Percentiles rank a stretch among this genome's conserved stretches.
phyloP scores from a whole-genome alignment of 2,797 vertebrate species.

The Eupleurogrammus muticus region DNA sequence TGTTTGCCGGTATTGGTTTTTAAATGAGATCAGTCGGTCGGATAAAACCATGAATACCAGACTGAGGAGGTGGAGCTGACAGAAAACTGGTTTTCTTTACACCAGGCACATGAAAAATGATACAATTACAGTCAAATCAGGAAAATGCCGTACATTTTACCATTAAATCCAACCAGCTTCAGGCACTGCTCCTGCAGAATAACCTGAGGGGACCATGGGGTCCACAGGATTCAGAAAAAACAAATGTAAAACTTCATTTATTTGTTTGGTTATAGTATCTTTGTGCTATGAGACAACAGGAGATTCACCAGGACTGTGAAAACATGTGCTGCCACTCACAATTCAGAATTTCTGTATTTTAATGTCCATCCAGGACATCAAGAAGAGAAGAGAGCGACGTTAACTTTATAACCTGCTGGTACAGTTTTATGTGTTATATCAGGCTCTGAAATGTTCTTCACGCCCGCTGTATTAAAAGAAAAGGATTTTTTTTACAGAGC shows the following conservation, averaged over 20 bases:
- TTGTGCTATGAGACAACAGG: neutral
- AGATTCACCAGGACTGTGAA: neutral
- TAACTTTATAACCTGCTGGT: constrained; percentile 10
- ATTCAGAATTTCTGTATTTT: neutral
- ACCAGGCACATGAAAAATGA: neutral
- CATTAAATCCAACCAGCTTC: neutral
- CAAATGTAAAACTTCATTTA: neutral
- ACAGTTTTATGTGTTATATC: constrained; percentile 11
- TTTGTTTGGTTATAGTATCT: too few relatives aligned
- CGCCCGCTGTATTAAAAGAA: neutral
- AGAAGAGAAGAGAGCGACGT: neutral
- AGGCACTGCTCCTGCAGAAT: neutral
- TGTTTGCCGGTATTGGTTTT: too few relatives aligned
- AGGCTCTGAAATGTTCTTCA: neutral
- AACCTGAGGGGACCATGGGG: neutral
- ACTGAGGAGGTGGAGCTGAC: neutral
- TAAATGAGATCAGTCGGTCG: too few relatives aligned
- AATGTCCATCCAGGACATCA: neutral
- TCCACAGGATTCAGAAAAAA: neutral
- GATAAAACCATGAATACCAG: neutral
- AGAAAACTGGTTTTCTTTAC: neutral
- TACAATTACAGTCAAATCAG: constrained; percentile 11
- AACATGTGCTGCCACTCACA: neutral
- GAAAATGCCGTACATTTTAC: neutral
- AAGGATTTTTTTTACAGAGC: neutral